These are phyloP conservation scores for Hypselothyrea guttata DNA, from an alignment of 2,888 invertebrate species.

Conservation along the genomic window DNA sequence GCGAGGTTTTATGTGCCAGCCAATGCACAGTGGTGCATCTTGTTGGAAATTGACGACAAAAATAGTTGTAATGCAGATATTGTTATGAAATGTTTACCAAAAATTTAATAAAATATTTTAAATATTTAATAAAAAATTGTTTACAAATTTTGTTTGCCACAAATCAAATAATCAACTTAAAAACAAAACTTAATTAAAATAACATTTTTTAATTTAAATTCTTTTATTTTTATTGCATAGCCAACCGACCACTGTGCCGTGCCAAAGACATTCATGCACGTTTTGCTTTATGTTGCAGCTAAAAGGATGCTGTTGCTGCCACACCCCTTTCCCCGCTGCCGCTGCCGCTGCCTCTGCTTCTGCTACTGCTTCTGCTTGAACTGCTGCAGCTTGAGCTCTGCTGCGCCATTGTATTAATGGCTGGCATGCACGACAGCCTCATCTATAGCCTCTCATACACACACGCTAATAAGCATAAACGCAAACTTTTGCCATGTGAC, in stretches of 20 bases:
- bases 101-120: too few species aligned
- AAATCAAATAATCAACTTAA: too few species aligned
- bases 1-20: slow-evolving; percentile 56
- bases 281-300: slow-evolving; percentile 66
- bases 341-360: slow-evolving; percentile 4
- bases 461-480: slow-evolving; percentile 70
- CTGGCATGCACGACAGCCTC: slow-evolving; percentile 60
- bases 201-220: too few species aligned
- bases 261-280: slow-evolving; percentile 66
- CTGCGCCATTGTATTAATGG: slow-evolving; percentile 68
- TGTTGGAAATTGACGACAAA: too few species aligned
- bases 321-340: background rate
- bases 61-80: too few species aligned
- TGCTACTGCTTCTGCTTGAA: slow-evolving; percentile 3
- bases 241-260: too few species aligned
- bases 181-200: too few species aligned
- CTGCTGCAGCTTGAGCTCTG: slow-evolving; percentile 12
- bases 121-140: too few species aligned
- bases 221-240: too few species aligned
- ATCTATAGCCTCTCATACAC: background rate
- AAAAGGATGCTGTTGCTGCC: slow-evolving; percentile 59
- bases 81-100: too few species aligned
- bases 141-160: too few species aligned
- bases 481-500: slow-evolving; percentile 60
- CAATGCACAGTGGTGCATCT: too few species aligned